These are phyloP conservation scores for Synchiropus splendidus DNA, from an alignment of 2,113 vertebrate genomes.

Conservation along the genomic window DNA sequence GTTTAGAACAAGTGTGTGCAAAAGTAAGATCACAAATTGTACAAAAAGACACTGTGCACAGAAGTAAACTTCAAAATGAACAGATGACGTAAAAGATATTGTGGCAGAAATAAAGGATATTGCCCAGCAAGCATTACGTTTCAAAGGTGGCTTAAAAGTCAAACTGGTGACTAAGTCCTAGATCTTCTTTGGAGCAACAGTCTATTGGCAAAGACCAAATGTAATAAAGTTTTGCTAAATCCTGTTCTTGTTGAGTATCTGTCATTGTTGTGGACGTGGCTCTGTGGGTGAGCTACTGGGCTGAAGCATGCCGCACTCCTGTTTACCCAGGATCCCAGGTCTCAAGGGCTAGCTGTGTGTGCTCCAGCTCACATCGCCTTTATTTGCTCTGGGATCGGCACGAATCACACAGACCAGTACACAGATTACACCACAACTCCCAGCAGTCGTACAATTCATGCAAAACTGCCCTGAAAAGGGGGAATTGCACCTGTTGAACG, in stretches of 20 bases:
- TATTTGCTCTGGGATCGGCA: conserved; percentile 71
- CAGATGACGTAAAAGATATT: neutral
- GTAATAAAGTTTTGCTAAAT: conserved; percentile 62
- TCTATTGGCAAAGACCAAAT: conserved; percentile 48
- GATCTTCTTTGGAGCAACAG: conserved; percentile 35
- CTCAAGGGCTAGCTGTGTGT: conserved; percentile 73
- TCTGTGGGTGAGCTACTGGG: conserved; percentile 35
- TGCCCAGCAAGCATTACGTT: conserved; percentile 32
- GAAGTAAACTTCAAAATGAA: neutral
- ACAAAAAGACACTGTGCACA: too few relatives aligned
- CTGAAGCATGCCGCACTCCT: conserved; percentile 55
- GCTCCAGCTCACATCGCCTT: conserved; percentile 51
- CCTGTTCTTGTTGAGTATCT: conserved; percentile 37
- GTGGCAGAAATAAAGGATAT: conserved; percentile 16
- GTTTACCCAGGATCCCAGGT: conserved; percentile 68
- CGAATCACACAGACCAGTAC: conserved; percentile 63
- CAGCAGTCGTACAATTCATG: conserved; percentile 14
- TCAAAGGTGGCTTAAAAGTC: conserved; percentile 39
- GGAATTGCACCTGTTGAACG: conserved; percentile 36
- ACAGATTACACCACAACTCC: conserved; percentile 37
- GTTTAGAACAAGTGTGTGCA: too few relatives aligned
- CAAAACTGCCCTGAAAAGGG: conserved; percentile 20
- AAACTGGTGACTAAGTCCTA: conserved; percentile 47
- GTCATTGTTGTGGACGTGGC: conserved; percentile 57
- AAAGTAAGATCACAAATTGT: too few relatives aligned